Conservation (phyloP, 2,113 vertebrate species). For the Megaceryle maxima region DNA sequence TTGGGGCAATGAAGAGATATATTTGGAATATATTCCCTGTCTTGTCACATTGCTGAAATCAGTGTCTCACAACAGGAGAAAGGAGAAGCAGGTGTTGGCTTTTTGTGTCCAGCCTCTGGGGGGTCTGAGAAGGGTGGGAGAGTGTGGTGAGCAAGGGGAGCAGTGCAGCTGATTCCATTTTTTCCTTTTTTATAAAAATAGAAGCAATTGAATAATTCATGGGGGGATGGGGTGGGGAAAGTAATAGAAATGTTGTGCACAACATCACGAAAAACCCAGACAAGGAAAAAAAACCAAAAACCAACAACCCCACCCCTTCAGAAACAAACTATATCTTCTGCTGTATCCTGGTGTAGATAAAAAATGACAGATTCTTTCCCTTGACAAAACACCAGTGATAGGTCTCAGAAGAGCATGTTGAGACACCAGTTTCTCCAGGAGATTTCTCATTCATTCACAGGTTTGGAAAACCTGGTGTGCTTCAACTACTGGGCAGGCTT, state of each 20-base stretch:
- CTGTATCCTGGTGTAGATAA: background rate
- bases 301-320: background rate
- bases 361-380: background rate
- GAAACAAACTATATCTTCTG: background rate
- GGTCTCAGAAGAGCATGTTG: background rate
- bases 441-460: conserved; percentile 28
- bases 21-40: background rate
- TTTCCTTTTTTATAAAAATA: background rate
- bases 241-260: background rate
- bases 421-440: background rate
- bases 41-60: background rate
- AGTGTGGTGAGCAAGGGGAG: background rate
- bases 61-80: background rate
- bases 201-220: background rate
- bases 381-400: background rate
- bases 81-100: background rate
- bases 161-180: background rate
- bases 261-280: background rate
- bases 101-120: background rate
- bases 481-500: background rate
- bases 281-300: too few species aligned
- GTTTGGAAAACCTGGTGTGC: background rate
- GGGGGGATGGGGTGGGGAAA: too few species aligned
- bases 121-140: background rate
- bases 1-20: background rate